Evolutionary conservation across 2,797 vertebrate species (phyloP).

Genomic region (Thripadectes ignobilis): DNA sequence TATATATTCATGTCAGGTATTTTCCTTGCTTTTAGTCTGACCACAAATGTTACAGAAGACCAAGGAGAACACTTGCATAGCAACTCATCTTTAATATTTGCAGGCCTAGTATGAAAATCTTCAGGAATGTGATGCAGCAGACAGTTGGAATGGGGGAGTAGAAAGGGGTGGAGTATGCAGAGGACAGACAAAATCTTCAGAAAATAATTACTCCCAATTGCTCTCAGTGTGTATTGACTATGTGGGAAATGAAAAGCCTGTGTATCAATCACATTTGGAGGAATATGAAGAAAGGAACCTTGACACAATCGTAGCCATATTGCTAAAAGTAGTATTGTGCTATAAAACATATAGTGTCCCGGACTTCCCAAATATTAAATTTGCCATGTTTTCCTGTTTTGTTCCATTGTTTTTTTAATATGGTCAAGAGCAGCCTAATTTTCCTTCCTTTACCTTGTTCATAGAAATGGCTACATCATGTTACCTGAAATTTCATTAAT

Average conservation of each 20-base stretch:
- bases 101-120: not conserved
- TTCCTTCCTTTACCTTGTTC: not conserved
- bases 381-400: fast-evolving
- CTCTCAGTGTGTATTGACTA: not conserved
- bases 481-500: not conserved
- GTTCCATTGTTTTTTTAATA: not conserved
- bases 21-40: not conserved
- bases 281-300: not conserved
- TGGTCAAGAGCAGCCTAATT: fast-evolving
- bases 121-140: not conserved
- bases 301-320: not conserved
- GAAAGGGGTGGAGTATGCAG: not conserved
- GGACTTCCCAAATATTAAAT: not conserved
- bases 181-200: not conserved
- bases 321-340: not conserved
- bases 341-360: not conserved
- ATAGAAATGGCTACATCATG: not conserved
- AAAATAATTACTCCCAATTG: not conserved
- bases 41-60: not conserved
- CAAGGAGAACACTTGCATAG: not conserved
- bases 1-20: not conserved
- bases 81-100: not conserved
- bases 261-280: not conserved
- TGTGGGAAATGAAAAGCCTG: not conserved
- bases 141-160: fast-evolving